phyloP scores from a whole-genome alignment of 1,140 invertebrate species.

The Eumaeus atala region DNA sequence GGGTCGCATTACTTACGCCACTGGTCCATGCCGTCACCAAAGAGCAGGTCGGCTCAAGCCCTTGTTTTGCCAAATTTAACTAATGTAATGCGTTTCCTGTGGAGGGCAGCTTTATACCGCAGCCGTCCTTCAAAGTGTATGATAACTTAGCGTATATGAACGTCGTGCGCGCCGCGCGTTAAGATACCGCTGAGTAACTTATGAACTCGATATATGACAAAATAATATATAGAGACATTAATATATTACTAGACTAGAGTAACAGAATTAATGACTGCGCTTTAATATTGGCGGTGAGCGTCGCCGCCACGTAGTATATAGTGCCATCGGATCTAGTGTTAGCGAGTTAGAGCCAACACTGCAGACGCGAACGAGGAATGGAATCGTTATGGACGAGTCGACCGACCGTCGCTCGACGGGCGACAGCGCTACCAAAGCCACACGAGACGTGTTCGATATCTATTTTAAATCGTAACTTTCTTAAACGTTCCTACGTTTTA shows the following conservation, averaged over 20 bases:
- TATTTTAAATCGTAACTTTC: slow-evolving; percentile 48
- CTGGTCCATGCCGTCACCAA: slow-evolving; percentile 10
- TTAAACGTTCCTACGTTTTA: slow-evolving; percentile 63
- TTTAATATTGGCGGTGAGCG: slow-evolving; percentile 3
- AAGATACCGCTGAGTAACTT: background rate
- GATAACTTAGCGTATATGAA: slow-evolving; percentile 3
- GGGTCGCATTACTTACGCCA: no score
- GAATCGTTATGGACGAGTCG: no score
- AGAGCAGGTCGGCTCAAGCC: slow-evolving; percentile 14
- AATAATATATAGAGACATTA: slow-evolving; percentile 8
- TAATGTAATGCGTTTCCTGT: no score
- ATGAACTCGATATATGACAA: slow-evolving; percentile 9
- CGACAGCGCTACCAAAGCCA: slow-evolving; percentile 29
- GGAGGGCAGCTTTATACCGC: background rate
- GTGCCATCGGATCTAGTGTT: slow-evolving; percentile 69
- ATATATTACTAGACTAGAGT: slow-evolving; percentile 8
- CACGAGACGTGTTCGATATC: slow-evolving; percentile 27
- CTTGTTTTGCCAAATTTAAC: no score
- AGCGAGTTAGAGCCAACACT: slow-evolving; percentile 46
- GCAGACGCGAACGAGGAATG: no score
- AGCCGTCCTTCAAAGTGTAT: background rate
- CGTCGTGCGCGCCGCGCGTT: background rate
- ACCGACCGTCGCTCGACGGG: background rate
- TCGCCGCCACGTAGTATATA: slow-evolving; percentile 43
- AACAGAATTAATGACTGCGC: slow-evolving; percentile 6